These are phyloP conservation scores for Acronicta alni DNA, from an alignment of 2,888 invertebrate species.

Conservation along the genomic window DNA sequence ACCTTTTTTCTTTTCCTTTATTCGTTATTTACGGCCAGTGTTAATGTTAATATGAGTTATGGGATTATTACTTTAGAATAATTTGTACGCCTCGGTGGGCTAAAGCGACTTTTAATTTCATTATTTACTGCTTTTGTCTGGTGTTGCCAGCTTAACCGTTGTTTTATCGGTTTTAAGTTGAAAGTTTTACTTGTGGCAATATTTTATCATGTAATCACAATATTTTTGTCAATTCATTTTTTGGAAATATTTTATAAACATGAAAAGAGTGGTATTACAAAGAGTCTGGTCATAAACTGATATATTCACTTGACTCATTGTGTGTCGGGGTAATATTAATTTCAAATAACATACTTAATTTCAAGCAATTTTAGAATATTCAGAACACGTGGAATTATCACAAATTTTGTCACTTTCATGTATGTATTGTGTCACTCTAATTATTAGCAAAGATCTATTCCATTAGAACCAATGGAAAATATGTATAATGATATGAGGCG, in stretches of 20 bases:
- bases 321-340: background rate
- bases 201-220: conserved; percentile 53
- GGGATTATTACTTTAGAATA: conserved; percentile 74
- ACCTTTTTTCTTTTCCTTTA: conserved; percentile 62
- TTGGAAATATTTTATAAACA: conserved; percentile 30
- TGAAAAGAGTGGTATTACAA: conserved; percentile 24
- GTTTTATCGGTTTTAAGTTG: conserved; percentile 60
- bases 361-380: background rate
- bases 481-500: too few relatives aligned
- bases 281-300: conserved; percentile 26
- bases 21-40: conserved; percentile 71
- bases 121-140: conserved; percentile 82
- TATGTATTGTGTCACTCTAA: too few relatives aligned
- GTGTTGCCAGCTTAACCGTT: conserved; percentile 52
- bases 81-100: conserved; percentile 72
- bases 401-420: too few relatives aligned
- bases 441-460: too few relatives aligned
- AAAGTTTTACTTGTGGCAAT: conserved; percentile 55
- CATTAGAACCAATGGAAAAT: too few relatives aligned
- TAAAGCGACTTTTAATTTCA: conserved; percentile 76
- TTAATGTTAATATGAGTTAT: conserved; percentile 76
- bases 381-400: background rate
- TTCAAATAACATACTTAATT: background rate
- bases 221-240: conserved; percentile 53
- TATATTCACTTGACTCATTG: conserved; percentile 18